phyloP scores from a whole-genome alignment of 2,797 vertebrate genomes.

The Gila robusta region DNA sequence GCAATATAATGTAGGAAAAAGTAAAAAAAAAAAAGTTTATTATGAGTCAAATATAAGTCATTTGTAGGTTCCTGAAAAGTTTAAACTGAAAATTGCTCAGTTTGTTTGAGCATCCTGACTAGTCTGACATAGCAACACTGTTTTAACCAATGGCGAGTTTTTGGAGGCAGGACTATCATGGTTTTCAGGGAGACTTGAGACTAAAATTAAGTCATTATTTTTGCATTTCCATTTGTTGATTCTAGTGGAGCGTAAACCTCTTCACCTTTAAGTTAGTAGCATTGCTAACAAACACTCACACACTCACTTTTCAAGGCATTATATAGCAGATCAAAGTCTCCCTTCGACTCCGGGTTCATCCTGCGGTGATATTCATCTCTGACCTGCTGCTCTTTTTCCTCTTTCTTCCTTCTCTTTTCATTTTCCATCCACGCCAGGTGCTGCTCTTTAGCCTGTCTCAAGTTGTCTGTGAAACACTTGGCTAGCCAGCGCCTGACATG shows the following conservation, averaged over 20 bases:
- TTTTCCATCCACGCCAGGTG: constrained; percentile 79
- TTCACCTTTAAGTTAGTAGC: background rate
- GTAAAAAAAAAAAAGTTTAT: no score
- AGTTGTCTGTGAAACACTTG: constrained; percentile 69
- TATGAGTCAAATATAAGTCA: background rate
- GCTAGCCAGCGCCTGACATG: constrained; percentile 85
- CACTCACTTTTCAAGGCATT: constrained; percentile 88
- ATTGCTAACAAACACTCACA: background rate
- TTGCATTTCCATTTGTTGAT: background rate
- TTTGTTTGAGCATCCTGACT: background rate
- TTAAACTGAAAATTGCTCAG: background rate
- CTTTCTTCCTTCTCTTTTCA: constrained; percentile 74
- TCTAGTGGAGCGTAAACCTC: background rate
- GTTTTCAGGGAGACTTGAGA: background rate
- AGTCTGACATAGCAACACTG: background rate
- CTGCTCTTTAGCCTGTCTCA: constrained; percentile 74
- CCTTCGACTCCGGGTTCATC: constrained; percentile 84
- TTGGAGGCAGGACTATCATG: background rate
- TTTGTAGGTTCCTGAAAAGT: background rate
- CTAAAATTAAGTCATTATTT: background rate
- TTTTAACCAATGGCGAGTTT: background rate
- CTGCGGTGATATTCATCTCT: constrained; percentile 77
- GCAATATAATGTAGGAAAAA: background rate
- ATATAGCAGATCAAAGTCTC: constrained; percentile 90
- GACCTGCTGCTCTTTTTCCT: constrained; percentile 82